Evolutionary conservation across 2,797 vertebrate genomes (phyloP).

Genomic region (Graptemys geographica): DNA sequence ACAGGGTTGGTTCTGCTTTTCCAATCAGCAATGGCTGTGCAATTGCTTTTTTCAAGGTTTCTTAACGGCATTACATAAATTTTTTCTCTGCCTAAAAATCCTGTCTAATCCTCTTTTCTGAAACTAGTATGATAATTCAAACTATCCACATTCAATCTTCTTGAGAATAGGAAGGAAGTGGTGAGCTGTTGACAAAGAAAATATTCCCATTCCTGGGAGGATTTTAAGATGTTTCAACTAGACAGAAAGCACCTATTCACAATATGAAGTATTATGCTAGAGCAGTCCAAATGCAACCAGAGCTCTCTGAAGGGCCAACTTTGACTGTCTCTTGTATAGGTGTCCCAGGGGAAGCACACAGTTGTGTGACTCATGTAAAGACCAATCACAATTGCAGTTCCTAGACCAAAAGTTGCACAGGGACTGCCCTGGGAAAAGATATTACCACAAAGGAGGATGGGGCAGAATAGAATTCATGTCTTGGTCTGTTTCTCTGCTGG

Average conservation of each 20-base stretch:
- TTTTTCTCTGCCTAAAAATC: not conserved
- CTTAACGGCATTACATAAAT: not conserved
- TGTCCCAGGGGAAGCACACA: not conserved
- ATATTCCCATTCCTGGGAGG: not conserved
- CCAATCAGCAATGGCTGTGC: fast-evolving
- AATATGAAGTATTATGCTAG: not conserved
- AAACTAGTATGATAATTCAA: not conserved
- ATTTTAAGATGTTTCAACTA: not conserved
- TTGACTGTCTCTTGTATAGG: not conserved
- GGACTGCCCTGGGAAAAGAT: not conserved
- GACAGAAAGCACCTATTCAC: not conserved
- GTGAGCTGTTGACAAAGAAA: not conserved
- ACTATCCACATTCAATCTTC: not conserved
- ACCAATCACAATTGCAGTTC: fast-evolving
- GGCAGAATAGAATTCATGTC: not conserved
- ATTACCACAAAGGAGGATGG: not conserved
- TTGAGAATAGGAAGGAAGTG: not conserved
- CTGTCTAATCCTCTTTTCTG: not conserved
- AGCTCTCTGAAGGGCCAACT: not conserved
- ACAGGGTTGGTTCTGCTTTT: not conserved
- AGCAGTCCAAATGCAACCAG: not conserved
- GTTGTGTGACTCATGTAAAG: fast-evolving
- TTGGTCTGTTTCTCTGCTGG: not conserved
- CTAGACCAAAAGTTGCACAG: not conserved
- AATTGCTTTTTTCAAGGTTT: slow-evolving; percentile 31